Conservation (phyloP, 2,888 invertebrate species). For the Meliscaeva auricollis region DNA sequence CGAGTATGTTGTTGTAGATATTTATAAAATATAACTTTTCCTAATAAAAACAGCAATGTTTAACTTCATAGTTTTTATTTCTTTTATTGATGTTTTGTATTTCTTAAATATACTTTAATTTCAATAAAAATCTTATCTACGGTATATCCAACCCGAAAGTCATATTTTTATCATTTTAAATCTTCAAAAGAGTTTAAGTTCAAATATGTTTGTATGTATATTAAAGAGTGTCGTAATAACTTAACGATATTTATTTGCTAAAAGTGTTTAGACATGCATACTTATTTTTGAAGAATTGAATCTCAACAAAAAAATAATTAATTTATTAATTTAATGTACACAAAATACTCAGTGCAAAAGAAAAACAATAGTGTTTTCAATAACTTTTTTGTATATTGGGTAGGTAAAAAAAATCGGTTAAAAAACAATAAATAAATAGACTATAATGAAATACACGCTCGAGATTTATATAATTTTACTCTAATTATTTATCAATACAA, state of each 20-base stretch:
- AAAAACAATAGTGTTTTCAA: conserved; percentile 9
- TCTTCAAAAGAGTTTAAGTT: background rate
- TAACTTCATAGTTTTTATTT: conserved; percentile 27
- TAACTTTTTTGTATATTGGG: background rate
- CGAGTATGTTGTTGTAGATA: too few relatives aligned
- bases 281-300: background rate
- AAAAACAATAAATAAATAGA: conserved; percentile 66
- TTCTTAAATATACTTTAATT: conserved; percentile 45
- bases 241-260: background rate
- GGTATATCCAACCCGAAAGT: conserved; percentile 36
- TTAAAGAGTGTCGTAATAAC: conserved; percentile 2
- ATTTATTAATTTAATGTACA: background rate
- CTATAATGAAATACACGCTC: conserved; percentile 46
- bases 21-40: too few relatives aligned
- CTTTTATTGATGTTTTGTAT: conserved; percentile 30
- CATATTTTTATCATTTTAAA: conserved; percentile 11
- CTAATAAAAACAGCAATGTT: background rate
- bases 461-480: conserved; percentile 31
- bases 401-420: conserved; percentile 11
- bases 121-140: conserved; percentile 54
- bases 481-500: conserved; percentile 30
- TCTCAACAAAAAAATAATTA: conserved; percentile 2
- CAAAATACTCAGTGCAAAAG: conserved; percentile 9
- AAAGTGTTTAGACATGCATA: background rate
- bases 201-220: background rate